A percentile compares a stretch with the other conserved stretches of the same genome.
These are phyloP conservation scores for Hedychridium roseum DNA, from an alignment of 2,888 invertebrate genomes.

Conservation along the genomic window DNA sequence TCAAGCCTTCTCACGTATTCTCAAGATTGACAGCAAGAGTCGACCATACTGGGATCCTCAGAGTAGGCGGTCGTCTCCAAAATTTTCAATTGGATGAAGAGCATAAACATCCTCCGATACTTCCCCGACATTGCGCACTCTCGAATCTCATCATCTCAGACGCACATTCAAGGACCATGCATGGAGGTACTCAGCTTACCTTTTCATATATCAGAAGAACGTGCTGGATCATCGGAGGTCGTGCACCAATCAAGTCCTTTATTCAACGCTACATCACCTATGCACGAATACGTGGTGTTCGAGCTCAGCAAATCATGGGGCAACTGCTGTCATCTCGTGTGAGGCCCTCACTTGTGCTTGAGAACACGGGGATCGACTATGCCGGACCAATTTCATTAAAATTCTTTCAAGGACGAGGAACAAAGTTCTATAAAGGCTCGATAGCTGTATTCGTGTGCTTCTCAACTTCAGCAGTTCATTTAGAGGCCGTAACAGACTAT, in stretches of 20 bases:
- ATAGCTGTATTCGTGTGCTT: conserved; percentile 8
- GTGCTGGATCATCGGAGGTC: too few relatives aligned
- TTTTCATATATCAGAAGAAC: too few relatives aligned
- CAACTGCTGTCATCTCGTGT: conserved; percentile 31
- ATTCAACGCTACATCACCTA: too few relatives aligned
- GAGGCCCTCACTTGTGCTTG: conserved; percentile 3
- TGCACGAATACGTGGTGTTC: too few relatives aligned
- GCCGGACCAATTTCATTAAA: conserved; percentile 9
- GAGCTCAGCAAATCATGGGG: conserved; percentile 35
- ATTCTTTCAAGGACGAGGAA: background rate
- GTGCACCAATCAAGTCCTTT: too few relatives aligned
- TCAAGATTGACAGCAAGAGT: background rate
- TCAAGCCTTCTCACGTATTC: background rate
- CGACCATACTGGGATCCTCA: background rate
- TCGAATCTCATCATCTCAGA: background rate
- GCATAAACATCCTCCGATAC: background rate
- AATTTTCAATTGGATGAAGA: conserved; percentile 2
- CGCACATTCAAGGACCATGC: background rate
- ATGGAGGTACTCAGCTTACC: too few relatives aligned
- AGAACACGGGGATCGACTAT: conserved; percentile 6
- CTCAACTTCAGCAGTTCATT: conserved; percentile 6
- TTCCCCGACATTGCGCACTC: background rate
- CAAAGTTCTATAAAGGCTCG: too few relatives aligned
- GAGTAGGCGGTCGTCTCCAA: conserved; percentile 11
- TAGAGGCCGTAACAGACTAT: conserved; percentile 7